Base-by-base conservation (phyloP, 2,797 vertebrate genomes). In the Cheirogaleus major region DNA sequence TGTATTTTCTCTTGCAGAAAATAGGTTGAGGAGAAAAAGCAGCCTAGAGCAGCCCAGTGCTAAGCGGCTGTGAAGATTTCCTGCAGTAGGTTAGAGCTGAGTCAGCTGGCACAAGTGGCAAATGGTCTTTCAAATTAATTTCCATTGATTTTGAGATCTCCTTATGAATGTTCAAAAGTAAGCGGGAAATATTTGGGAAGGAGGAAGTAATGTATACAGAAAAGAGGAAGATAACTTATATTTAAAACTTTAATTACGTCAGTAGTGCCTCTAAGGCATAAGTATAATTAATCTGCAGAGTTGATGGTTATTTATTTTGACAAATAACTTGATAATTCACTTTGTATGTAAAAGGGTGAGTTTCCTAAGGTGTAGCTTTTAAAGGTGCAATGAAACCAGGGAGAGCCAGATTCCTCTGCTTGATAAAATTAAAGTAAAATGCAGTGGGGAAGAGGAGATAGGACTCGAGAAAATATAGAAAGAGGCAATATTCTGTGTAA, bases 161-260 rank as follows among this genome's bases (percentile, higher is more conserved):
- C 5, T 79, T 41, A 61, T 27, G 32, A 4, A n/a, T 69, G 5
- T 73, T 69, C 73, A 95, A n/a, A 89, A 73, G 22, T 41, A 89
- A 57, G 2, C 65, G 23, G 5, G 10, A 69, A 96, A 25, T 91
- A 63, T 22, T 86, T 89, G 84, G n/a, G 25, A 94, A 95, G 38
- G 30, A 67, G 27, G 11, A 12, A 17, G n/a, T 41, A 0, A 80
- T 65, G 4, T 61, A 23, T 80, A 15, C 89, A 80, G 17, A 78
- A 91, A 96, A 65, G 5, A 50, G 2, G 6, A 90, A 48, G 48
- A 73, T 32, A 67, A 52, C 41, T 41, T 61, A 63, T 67, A 92
- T 80, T 83, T 96, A 91, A 88, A 94, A 70, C 27, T 84, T 92
- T 7, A 73, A 86, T 35, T 78, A 67, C 92, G 18, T 25, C 1